These are phyloP conservation scores for Tokudaia tokunoshimensis DNA, from an alignment of 2,797 vertebrate species.

Conservation along the genomic window DNA sequence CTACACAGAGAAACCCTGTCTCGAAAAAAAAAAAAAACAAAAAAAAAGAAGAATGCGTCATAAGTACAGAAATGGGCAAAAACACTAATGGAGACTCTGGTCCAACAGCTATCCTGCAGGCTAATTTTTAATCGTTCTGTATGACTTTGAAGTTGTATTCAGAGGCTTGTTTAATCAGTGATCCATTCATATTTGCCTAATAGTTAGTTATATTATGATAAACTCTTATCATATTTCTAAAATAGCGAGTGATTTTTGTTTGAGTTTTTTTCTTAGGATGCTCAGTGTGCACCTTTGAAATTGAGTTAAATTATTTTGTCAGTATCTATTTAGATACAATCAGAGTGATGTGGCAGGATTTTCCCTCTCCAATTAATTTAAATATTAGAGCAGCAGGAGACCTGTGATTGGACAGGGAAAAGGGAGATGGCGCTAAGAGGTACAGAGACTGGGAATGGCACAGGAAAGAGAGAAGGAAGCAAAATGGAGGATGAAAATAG, in stretches of 20 bases:
- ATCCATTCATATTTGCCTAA: neutral
- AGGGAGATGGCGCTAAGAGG: too few relatives aligned
- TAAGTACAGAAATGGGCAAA: neutral
- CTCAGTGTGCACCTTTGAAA: neutral
- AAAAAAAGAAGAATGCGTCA: neutral
- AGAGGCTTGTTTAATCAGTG: neutral
- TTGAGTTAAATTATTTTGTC: neutral
- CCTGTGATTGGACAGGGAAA: too few relatives aligned
- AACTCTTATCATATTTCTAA: neutral
- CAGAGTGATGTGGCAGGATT: neutral
- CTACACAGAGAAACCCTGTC: too few relatives aligned
- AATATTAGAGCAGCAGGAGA: too few relatives aligned
- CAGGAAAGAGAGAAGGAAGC: too few relatives aligned
- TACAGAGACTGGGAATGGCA: too few relatives aligned
- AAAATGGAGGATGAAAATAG: too few relatives aligned
- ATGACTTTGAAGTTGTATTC: conserved; percentile 26
- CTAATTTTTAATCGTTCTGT: neutral
- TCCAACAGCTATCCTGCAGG: neutral
- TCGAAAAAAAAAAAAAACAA: too few relatives aligned
- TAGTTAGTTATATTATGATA: conserved; percentile 13
- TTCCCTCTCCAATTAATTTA: too few relatives aligned
- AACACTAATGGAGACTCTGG: neutral
- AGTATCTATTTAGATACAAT: neutral
- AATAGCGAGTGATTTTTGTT: neutral
- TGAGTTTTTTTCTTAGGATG: neutral